Conservation (phyloP, 2,888 invertebrate genomes). For the Lottia gigantea region DNA sequence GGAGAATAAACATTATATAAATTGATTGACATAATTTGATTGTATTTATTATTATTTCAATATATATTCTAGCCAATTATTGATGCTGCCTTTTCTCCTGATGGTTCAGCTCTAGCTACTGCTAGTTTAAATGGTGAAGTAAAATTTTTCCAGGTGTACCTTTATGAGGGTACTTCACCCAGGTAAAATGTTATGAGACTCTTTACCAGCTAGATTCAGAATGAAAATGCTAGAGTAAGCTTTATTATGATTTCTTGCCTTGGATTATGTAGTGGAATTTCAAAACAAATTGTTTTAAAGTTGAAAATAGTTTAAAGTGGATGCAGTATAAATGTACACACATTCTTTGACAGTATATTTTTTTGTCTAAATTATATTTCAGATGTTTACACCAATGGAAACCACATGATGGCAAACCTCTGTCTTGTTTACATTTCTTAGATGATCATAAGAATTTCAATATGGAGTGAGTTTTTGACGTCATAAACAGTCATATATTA, state of each 20-base stretch:
- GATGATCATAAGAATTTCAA: conserved; percentile 86
- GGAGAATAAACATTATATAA: not conserved
- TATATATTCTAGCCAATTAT: conserved; percentile 73
- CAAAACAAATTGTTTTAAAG: too few relatives aligned
- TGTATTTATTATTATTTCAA: not conserved
- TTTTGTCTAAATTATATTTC: not conserved
- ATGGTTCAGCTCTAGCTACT: conserved; percentile 92
- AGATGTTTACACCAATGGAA: conserved; percentile 92
- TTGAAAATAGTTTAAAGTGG: too few relatives aligned
- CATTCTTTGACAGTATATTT: not conserved
- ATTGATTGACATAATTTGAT: not conserved
- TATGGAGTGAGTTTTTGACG: conserved; percentile 67
- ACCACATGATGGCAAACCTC: conserved; percentile 88
- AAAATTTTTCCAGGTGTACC: conserved; percentile 84
- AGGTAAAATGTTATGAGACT: conserved; percentile 36
- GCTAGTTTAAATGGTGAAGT: conserved; percentile 89
- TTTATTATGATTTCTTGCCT: too few relatives aligned
- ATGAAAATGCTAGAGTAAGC: too few relatives aligned
- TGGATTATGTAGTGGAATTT: too few relatives aligned
- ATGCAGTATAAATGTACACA: not conserved
- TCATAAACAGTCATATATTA: too few relatives aligned
- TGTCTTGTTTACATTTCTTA: conserved; percentile 90
- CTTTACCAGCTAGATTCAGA: not conserved
- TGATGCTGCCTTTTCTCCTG: conserved; percentile 91
- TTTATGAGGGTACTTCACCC: conserved; percentile 50